Base-by-base conservation (phyloP, 2,113 vertebrate genomes). In the Hemiprocne comata region DNA sequence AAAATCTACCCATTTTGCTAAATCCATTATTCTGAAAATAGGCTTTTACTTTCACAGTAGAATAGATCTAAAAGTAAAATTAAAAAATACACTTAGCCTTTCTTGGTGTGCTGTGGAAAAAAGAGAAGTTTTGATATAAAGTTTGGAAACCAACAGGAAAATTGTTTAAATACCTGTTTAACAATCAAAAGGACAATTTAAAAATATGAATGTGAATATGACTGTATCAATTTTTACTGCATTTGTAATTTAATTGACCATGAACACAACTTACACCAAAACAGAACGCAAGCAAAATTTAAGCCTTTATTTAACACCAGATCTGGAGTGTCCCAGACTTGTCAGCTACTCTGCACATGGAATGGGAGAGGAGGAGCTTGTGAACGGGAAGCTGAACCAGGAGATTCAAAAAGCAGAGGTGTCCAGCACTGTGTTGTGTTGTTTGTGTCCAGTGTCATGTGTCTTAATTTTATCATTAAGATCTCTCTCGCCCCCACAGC, bases 1-100 rank as follows among this genome's bases (percentile, higher is more conserved):
- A 93, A 85, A 89, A 87, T 70, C 77, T 36, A 82, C 23, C 26
- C 40, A 61, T 62, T 91, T 96, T 89, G 29, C 44, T 95, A 77
- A 79, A 64, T 9, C 44, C 29, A 33, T 44, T 31, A 25, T 48
- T 73, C 58, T 54, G 53, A 87, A 76, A 66, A 74, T 62, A 91
- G 60, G 5, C 23, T 69, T 65, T 42, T 73, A 73, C 50, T 81
- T 19, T 70, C n/a, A 36, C 25, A 51, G 40, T 20, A 46, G 17
- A 81, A 61, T 9, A 85, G 19, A 78, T 61, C 19, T 65, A 82
- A 85, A 76, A 50, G 21, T 31, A 78, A 67, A 91, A 81, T 14
- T 12, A 12, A 58, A 93, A 96, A 80, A 79, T 38, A 2, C 42
- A 60, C 42, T 62, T 84, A 79, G 58, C 11, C 29, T 89, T 96